These are phyloP conservation scores for Cherax quadricarinatus DNA, from an alignment of 1,140 invertebrate species.

Conservation along the genomic window DNA sequence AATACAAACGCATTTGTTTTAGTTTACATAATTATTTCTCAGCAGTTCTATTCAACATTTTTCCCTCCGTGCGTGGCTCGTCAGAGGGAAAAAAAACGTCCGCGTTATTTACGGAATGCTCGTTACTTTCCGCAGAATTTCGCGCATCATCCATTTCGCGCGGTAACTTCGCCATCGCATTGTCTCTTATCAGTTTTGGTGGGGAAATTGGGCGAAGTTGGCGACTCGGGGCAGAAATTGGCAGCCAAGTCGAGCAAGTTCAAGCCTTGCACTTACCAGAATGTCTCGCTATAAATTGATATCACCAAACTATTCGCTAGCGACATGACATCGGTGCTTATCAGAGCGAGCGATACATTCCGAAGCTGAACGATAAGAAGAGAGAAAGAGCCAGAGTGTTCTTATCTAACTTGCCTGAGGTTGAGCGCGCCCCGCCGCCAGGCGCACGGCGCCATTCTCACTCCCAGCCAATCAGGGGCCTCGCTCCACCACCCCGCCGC, in stretches of 20 bases:
- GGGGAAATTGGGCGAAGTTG: constrained; percentile 60
- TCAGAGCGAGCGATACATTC: constrained; percentile 67
- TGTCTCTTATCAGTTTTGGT: constrained; percentile 65
- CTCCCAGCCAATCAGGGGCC: constrained; percentile 49
- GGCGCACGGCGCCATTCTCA: constrained; percentile 45
- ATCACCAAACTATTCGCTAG: constrained; percentile 60
- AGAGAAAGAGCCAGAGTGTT: constrained; percentile 60
- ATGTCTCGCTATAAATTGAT: constrained; percentile 53
- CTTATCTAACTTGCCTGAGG: constrained; percentile 61
- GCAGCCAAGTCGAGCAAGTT: constrained; percentile 19
- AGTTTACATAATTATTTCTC: not conserved
- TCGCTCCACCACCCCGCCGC: not conserved
- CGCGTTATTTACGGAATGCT: not conserved
- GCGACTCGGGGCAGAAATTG: constrained; percentile 35
- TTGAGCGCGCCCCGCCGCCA: constrained; percentile 34
- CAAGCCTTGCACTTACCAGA: constrained; percentile 30
- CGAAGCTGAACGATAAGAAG: constrained; percentile 64
- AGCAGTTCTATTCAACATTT: not conserved
- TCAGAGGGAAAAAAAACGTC: not conserved
- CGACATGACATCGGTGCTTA: constrained; percentile 63
- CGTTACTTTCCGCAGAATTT: constrained; percentile 49
- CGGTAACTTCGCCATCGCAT: constrained; percentile 61
- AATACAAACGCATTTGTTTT: not conserved
- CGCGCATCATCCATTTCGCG: constrained; percentile 46
- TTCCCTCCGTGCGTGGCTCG: not conserved